Conservation (phyloP, 2,797 vertebrate species). For the Cottoperca gobio region DNA sequence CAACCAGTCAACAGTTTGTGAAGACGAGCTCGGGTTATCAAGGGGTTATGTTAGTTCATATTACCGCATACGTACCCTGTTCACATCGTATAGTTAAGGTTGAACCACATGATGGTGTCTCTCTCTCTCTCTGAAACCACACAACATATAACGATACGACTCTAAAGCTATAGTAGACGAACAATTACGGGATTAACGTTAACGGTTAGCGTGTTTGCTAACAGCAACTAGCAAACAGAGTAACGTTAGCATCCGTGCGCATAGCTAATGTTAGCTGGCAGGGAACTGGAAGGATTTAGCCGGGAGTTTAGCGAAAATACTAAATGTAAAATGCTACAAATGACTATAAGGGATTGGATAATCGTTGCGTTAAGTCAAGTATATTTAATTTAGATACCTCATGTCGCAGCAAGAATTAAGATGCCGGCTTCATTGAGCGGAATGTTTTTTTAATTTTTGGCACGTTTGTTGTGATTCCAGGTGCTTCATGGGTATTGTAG, state of each 20-base stretch:
- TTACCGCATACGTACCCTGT: not conserved
- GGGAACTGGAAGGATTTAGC: not conserved
- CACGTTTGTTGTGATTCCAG: constrained; percentile 69
- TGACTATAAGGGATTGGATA: fast-evolving
- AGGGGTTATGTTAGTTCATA: not conserved
- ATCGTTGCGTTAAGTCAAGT: not conserved
- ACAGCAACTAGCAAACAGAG: constrained; percentile 16
- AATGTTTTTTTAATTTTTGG: constrained; percentile 55
- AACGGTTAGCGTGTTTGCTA: constrained; percentile 60
- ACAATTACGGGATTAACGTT: not conserved
- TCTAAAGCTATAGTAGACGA: not conserved
- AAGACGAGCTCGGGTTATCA: not conserved
- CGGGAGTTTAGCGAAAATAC: not conserved
- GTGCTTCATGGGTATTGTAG: constrained; percentile 76
- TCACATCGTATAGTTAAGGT: not conserved
- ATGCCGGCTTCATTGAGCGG: constrained; percentile 65
- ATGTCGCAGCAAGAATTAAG: constrained; percentile 71
- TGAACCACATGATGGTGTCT: not conserved
- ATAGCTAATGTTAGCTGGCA: constrained; percentile 39
- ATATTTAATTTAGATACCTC: constrained; percentile 64
- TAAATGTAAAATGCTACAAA: fast-evolving
- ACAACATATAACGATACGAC: not conserved
- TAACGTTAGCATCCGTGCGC: constrained; percentile 41
- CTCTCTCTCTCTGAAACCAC: not conserved
- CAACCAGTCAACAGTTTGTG: constrained; percentile 21